Percentiles rank a stretch among this genome's conserved stretches.
These are phyloP conservation scores for Chaenocephalus aceratus DNA, from an alignment of 2,113 vertebrate species.

Conservation along the genomic window DNA sequence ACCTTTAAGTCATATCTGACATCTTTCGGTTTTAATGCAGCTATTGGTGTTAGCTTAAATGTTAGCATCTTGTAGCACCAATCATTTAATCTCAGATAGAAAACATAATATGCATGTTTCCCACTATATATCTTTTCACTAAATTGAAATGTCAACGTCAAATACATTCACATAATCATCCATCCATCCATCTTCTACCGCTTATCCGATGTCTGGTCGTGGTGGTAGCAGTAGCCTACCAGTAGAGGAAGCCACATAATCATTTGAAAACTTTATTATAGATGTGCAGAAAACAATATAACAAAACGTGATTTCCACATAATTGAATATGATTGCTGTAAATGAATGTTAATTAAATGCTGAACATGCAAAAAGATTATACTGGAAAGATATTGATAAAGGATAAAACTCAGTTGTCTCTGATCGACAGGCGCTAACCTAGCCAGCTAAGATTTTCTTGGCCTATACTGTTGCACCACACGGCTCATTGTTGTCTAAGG, in stretches of 20 bases:
- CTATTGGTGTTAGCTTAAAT: neutral
- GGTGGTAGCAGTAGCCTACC: too few relatives aligned
- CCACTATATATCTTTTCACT: neutral
- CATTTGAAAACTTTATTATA: conserved; percentile 36
- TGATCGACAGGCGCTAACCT: conserved; percentile 16
- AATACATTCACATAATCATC: conserved; percentile 29
- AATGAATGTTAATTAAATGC: conserved; percentile 13
- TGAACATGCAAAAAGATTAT: conserved; percentile 20
- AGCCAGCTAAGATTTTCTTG: conserved; percentile 8
- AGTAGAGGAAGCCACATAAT: too few relatives aligned
- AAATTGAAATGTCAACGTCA: neutral
- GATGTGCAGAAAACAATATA: conserved; percentile 33
- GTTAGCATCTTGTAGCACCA: neutral
- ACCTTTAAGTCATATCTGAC: neutral
- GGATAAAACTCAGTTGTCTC: neutral
- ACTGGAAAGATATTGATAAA: neutral
- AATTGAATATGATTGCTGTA: conserved; percentile 24
- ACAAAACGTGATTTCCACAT: conserved; percentile 46
- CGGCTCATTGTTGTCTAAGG: conserved; percentile 13
- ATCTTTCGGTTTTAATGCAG: neutral
- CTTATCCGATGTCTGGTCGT: too few relatives aligned
- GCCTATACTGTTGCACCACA: neutral
- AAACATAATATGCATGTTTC: neutral
- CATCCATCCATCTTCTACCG: too few relatives aligned
- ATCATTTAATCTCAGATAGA: neutral